Evolutionary conservation across 1,140 invertebrate species (phyloP).

Genomic region (Drosophila tropicalis): DNA sequence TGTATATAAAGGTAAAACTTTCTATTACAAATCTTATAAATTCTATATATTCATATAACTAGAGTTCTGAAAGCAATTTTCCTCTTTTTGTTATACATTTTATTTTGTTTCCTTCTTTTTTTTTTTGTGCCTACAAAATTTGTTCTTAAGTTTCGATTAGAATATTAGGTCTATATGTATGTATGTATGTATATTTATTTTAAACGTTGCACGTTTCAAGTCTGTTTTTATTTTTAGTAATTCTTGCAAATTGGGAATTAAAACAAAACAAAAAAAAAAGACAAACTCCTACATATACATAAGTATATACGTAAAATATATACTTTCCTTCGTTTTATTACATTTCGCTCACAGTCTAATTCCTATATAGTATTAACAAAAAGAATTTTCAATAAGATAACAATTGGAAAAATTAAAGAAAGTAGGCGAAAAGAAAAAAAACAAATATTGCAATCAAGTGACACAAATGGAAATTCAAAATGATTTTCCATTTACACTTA

Average conservation of each 20-base stretch:
- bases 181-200: conserved; percentile 28
- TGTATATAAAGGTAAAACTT: conserved; percentile 13
- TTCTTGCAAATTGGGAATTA: conserved; percentile 14
- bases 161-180: too few relatives aligned
- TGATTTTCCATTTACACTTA: background rate
- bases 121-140: conserved; percentile 9
- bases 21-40: conserved; percentile 5
- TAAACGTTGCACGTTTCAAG: conserved; percentile 64
- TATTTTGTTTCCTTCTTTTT: background rate
- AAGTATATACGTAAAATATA: background rate
- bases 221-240: conserved; percentile 28
- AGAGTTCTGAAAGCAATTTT: background rate
- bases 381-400: conserved; percentile 8
- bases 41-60: background rate
- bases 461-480: conserved; percentile 4
- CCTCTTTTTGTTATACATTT: too few relatives aligned
- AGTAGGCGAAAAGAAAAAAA: background rate
- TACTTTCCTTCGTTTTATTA: background rate
- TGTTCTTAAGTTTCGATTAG: conserved; percentile 13
- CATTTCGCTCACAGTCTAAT: conserved; percentile 15
- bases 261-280: conserved; percentile 21
- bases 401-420: background rate
- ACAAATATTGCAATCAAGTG: conserved; percentile 34
- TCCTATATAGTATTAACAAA: conserved; percentile 12
- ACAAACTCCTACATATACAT: background rate